phyloP scores from a whole-genome alignment of 2,113 vertebrate species.

The Trichechus manatus region DNA sequence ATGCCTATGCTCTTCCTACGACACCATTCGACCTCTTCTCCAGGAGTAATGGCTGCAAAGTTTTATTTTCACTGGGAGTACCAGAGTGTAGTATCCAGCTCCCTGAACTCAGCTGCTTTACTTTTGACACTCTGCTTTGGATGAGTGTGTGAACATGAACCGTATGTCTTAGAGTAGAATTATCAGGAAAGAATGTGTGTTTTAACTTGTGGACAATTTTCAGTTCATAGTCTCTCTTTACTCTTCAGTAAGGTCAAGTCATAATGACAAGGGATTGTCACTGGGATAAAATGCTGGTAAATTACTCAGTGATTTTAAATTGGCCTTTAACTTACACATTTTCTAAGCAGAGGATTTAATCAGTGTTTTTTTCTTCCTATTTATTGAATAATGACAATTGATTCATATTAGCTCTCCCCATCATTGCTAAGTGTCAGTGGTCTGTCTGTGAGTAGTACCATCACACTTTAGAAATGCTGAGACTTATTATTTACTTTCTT shows the following conservation, averaged over 20 bases:
- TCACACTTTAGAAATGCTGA: background rate
- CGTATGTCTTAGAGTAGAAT: constrained; percentile 33
- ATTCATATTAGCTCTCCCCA: background rate
- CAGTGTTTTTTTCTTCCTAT: background rate
- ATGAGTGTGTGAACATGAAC: constrained; percentile 48
- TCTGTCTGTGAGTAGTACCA: background rate
- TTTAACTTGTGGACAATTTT: constrained; percentile 20
- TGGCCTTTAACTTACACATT: background rate
- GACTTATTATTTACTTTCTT: background rate
- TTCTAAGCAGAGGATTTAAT: background rate
- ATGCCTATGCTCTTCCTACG: background rate
- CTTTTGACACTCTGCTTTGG: constrained; percentile 25
- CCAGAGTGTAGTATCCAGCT: background rate
- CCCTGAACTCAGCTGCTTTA: background rate
- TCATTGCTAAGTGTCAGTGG: background rate
- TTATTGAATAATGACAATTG: background rate
- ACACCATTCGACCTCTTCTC: background rate
- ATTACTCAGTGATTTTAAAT: constrained; percentile 45
- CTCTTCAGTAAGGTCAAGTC: background rate
- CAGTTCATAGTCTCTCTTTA: background rate
- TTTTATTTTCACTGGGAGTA: background rate
- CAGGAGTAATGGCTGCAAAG: background rate
- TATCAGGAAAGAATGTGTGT: background rate
- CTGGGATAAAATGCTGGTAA: constrained; percentile 13
- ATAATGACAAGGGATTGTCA: background rate